Percentiles rank a stretch among this genome's conserved stretches.
Conservation (phyloP, 2,113 vertebrate species). For the Steatornis caripensis region DNA sequence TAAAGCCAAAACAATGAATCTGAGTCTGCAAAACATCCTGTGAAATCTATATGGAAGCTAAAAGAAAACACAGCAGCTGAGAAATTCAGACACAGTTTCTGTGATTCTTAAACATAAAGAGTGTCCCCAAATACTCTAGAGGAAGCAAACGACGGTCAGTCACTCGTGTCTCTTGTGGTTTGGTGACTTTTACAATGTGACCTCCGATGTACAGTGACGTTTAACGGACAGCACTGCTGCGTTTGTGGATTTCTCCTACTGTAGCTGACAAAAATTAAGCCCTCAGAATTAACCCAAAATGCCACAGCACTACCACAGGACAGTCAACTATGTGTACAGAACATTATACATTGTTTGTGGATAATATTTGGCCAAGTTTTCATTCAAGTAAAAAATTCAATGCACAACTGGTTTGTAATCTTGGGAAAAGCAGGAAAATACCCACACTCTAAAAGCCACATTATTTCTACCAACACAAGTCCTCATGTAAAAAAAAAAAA, state of each 20-base stretch:
- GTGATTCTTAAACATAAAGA: neutral
- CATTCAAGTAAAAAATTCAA: neutral
- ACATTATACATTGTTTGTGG: neutral
- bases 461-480: neutral
- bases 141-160: constrained; percentile 1
- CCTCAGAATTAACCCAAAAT: neutral
- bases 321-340: neutral
- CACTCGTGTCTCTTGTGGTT: neutral
- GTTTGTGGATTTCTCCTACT: neutral
- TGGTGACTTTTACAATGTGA: neutral
- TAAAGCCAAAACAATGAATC: neutral
- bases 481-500: neutral
- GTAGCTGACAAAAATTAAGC: neutral
- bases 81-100: neutral
- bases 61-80: neutral
- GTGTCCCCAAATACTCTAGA: neutral
- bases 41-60: neutral
- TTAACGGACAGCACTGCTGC: neutral
- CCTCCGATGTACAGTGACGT: neutral
- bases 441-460: neutral
- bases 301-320: neutral
- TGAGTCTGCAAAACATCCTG: constrained; percentile 7
- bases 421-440: neutral
- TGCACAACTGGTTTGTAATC: neutral
- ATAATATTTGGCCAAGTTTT: neutral